A percentile compares a stretch with the other conserved stretches of the same genome.
Evolutionary conservation across 2,888 invertebrate species (phyloP).

Genomic region (Steinernema carpocapsae): DNA sequence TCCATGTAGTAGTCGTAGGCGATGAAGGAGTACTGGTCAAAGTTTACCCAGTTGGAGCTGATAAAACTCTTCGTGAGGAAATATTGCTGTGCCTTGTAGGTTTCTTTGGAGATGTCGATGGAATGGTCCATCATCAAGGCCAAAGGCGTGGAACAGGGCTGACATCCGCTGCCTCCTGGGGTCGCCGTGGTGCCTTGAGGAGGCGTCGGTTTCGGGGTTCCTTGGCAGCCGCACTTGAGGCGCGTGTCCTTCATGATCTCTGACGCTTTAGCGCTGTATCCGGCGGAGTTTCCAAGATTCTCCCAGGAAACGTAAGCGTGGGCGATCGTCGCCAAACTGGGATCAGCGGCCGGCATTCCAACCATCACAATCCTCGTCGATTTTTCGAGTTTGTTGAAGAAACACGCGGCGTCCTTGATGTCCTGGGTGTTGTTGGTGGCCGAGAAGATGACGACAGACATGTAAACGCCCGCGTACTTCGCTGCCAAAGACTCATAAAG

Average conservation of each 20-base stretch:
- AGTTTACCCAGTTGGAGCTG: not conserved
- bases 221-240: constrained; percentile 15
- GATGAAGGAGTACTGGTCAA: constrained; percentile 7
- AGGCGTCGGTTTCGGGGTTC: not conserved
- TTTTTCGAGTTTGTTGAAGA: not conserved
- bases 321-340: not conserved
- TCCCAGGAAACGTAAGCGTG: not conserved
- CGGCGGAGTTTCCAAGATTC: not conserved
- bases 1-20: not conserved
- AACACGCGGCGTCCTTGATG: not conserved
- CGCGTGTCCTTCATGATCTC: not conserved
- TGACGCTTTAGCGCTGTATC: not conserved
- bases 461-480: not conserved
- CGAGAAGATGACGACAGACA: not conserved
- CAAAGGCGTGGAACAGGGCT: not conserved
- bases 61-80: not conserved
- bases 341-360: not conserved
- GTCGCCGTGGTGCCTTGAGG: not conserved
- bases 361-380: constrained; percentile 3
- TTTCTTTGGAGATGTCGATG: not conserved
- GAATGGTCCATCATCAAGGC: not conserved
- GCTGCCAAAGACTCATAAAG: not conserved
- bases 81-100: not conserved
- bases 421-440: not conserved
- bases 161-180: not conserved